Conservation (phyloP, 2,797 vertebrate genomes). For the Anableps anableps region DNA sequence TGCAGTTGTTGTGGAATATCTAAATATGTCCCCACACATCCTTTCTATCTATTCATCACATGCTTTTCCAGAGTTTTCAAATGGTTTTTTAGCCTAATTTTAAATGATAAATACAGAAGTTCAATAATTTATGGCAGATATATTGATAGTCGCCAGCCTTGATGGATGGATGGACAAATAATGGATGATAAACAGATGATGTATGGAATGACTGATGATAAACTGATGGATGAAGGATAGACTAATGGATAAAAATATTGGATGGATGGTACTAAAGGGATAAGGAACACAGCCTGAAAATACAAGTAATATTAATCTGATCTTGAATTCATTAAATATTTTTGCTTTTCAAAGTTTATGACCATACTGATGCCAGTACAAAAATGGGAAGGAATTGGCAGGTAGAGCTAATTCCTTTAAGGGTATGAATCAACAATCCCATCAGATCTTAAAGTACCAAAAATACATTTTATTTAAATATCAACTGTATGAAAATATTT, state of each 20-base stretch:
- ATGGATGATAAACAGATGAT: not conserved
- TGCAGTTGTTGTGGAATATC: not conserved
- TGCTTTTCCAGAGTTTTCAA: not conserved
- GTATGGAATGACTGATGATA: not conserved
- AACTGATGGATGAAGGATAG: not conserved
- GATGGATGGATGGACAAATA: not conserved
- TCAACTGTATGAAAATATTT: not conserved
- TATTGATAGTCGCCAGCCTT: not conserved
- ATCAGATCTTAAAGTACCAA: constrained; percentile 38
- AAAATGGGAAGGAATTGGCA: not conserved
- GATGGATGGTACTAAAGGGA: not conserved
- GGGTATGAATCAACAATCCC: constrained; percentile 7
- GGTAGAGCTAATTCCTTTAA: constrained; percentile 21
- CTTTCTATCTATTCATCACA: not conserved
- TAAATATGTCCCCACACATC: not conserved
- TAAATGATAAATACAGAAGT: not conserved
- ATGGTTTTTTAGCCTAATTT: too few relatives aligned
- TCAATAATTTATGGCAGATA: not conserved
- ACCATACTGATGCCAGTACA: not conserved
- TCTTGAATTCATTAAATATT: not conserved
- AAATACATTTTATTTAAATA: constrained; percentile 39
- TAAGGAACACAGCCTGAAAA: not conserved
- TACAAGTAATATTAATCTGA: constrained; percentile 7
- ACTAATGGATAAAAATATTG: not conserved
- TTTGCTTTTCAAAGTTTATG: not conserved